Evolutionary conservation across 2,797 vertebrate genomes (phyloP).

Genomic region (Acanthornis magna): DNA sequence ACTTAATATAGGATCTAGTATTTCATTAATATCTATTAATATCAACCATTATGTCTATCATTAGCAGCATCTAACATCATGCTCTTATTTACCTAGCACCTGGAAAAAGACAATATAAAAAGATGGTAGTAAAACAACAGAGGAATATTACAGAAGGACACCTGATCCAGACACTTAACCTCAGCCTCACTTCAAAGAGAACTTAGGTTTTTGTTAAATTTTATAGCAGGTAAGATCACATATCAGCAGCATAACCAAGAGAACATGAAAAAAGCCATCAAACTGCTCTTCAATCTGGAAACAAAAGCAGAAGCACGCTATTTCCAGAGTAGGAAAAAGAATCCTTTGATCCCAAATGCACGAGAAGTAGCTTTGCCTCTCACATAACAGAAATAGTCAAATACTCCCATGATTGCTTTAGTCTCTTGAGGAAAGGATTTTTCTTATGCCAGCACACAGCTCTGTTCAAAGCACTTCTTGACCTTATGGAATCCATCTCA

Average conservation of each 20-base stretch:
- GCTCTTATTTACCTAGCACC: neutral
- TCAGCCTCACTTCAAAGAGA: neutral
- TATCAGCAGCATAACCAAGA: neutral
- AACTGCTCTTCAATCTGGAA: conserved; percentile 8
- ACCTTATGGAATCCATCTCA: neutral
- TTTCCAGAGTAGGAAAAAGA: neutral
- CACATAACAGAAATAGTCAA: conserved; percentile 1
- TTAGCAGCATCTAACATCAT: neutral
- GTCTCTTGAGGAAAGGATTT: conserved; percentile 19
- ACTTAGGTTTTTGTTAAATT: neutral
- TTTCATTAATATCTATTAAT: neutral
- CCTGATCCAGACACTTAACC: neutral
- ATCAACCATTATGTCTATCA: neutral
- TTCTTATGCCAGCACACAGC: neutral
- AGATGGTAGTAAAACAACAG: neutral
- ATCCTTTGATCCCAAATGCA: conserved; percentile 2
- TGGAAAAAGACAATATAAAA: neutral
- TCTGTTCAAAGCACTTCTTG: neutral
- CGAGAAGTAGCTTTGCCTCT: conserved; percentile 11
- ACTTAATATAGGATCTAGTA: neutral
- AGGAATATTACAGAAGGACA: neutral
- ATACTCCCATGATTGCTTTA: neutral
- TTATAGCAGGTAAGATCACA: neutral
- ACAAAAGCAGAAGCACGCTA: neutral
- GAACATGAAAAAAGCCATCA: neutral